These are phyloP conservation scores for Megaptera novaeangliae DNA, from an alignment of 2,113 vertebrate species.

Conservation along the genomic window DNA sequence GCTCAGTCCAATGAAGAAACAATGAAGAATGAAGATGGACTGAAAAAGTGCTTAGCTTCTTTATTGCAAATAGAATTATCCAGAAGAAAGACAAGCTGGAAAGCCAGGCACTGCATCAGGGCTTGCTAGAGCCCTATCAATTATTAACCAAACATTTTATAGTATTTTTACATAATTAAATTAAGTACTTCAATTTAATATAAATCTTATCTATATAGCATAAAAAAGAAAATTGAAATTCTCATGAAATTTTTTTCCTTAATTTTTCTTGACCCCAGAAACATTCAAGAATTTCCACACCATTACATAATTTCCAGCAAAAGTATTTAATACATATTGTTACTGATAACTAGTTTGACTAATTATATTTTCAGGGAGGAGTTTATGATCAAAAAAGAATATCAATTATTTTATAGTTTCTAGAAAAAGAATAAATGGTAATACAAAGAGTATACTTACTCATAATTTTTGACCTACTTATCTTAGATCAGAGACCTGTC, in stretches of 20 bases:
- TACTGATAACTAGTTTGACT: not conserved
- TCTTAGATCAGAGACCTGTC: not conserved
- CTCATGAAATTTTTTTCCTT: not conserved
- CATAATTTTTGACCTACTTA: not conserved
- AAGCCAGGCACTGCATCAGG: not conserved
- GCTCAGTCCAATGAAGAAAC: not conserved
- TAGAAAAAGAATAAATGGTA: not conserved
- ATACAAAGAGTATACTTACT: not conserved
- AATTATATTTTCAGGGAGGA: not conserved
- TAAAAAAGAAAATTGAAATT: not conserved
- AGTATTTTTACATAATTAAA: not conserved
- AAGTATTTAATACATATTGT: not conserved
- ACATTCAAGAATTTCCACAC: not conserved
- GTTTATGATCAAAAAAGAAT: not conserved
- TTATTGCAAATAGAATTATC: accelerated
- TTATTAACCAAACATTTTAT: not conserved
- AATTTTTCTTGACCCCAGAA: not conserved
- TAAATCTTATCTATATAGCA: not conserved
- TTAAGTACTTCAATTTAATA: not conserved
- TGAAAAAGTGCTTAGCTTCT: not conserved
- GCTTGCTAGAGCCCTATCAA: not conserved
- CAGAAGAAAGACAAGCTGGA: not conserved
- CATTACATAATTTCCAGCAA: not conserved
- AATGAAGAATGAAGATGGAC: not conserved
- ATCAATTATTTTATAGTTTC: not conserved